Evolutionary conservation across 2,888 invertebrate genomes (phyloP).

Genomic region (Nesidiocoris tenuis): DNA sequence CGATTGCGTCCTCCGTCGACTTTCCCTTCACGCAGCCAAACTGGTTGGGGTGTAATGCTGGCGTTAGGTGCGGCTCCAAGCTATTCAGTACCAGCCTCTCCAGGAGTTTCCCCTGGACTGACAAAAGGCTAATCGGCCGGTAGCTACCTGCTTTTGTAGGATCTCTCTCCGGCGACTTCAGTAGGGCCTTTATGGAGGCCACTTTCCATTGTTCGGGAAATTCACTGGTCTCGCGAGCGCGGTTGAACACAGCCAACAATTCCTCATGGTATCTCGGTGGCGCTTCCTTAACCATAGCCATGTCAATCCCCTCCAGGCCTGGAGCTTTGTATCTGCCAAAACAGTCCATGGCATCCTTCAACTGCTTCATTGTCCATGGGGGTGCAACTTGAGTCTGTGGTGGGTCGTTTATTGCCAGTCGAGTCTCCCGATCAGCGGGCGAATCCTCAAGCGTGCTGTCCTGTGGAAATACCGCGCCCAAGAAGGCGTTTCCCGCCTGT

Average conservation of each 20-base stretch:
- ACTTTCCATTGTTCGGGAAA: conserved; percentile 5
- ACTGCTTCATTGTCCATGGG: background rate
- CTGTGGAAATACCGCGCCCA: background rate
- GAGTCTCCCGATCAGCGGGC: background rate
- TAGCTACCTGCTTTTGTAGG: background rate
- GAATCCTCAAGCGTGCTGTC: background rate
- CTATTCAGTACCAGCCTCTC: background rate
- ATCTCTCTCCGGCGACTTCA: background rate
- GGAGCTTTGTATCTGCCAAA: too few relatives aligned
- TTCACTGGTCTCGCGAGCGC: background rate
- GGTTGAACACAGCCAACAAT: conserved; percentile 1
- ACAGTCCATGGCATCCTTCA: background rate
- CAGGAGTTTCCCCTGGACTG: background rate
- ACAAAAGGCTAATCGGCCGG: conserved; percentile 1
- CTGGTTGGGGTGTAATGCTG: background rate
- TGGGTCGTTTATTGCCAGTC: background rate
- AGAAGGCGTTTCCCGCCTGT: background rate
- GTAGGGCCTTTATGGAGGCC: background rate
- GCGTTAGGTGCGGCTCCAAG: background rate
- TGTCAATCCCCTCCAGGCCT: background rate
- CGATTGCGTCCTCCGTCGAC: background rate
- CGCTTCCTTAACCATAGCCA: too few relatives aligned
- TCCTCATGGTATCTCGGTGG: background rate
- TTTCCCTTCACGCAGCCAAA: conserved; percentile 13
- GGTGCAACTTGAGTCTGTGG: background rate